Conservation (phyloP, 1,140 invertebrate species). For the Oncopodura yosiiana region DNA sequence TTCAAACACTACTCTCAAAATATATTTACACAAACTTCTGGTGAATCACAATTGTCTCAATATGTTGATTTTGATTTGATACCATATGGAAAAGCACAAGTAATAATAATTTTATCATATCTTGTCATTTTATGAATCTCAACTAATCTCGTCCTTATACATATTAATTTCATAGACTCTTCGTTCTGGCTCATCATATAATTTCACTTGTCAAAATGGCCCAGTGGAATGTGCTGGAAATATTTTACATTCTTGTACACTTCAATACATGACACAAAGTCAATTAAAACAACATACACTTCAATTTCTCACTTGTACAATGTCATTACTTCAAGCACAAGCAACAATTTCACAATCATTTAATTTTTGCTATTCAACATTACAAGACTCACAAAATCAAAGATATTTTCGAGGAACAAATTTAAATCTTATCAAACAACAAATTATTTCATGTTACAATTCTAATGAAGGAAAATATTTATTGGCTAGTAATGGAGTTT, state of each 20-base stretch:
- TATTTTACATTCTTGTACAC: slow-evolving; percentile 40
- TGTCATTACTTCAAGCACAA: slow-evolving; percentile 33
- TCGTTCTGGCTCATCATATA: slow-evolving; percentile 30
- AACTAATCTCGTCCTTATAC: not conserved
- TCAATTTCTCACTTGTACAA: slow-evolving; percentile 36
- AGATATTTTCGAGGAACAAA: no score
- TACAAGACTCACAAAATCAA: no score
- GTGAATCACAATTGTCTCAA: not conserved
- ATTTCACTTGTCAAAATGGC: slow-evolving; percentile 44
- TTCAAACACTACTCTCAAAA: slow-evolving; percentile 21
- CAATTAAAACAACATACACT: not conserved
- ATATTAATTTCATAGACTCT: not conserved
- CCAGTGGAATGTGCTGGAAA: slow-evolving; percentile 42
- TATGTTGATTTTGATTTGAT: slow-evolving; percentile 20
- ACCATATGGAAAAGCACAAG: slow-evolving; percentile 47
- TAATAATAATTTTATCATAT: slow-evolving; percentile 30
- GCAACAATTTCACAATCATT: slow-evolving; percentile 36
- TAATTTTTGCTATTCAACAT: no score
- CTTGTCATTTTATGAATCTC: not conserved
- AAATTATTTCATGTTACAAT: no score
- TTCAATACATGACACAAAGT: slow-evolving; percentile 21
- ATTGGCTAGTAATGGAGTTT: not conserved
- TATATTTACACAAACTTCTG: not conserved
- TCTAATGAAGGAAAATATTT: not conserved
- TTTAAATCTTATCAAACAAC: no score